phyloP scores from a whole-genome alignment of 2,113 vertebrate species.

The Eidolon helvum region DNA sequence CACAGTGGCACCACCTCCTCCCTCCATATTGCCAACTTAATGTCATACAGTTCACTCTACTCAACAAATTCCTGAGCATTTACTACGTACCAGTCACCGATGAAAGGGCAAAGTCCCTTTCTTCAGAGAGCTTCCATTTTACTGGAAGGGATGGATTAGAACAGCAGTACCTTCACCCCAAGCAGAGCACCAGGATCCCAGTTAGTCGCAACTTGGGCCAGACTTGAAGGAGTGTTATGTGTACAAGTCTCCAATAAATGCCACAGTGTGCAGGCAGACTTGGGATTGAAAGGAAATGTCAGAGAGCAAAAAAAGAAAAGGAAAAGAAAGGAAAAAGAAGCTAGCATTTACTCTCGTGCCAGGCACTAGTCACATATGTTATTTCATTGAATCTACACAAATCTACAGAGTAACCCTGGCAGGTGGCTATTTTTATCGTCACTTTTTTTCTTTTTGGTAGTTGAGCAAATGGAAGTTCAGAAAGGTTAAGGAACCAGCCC shows the following conservation, averaged over 20 bases:
- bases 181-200: background rate
- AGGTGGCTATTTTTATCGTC: slow-evolving; percentile 52
- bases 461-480: slow-evolving; percentile 20
- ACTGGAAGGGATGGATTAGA: background rate
- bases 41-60: background rate
- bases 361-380: slow-evolving; percentile 20
- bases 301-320: slow-evolving; percentile 41
- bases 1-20: accelerated
- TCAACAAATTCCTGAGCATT: background rate
- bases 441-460: background rate
- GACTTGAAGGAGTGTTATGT: background rate
- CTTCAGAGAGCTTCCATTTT: background rate
- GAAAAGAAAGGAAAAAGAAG: slow-evolving; percentile 31
- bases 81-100: background rate
- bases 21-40: background rate
- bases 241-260: slow-evolving; percentile 37
- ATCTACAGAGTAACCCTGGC: background rate
- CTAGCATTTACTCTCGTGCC: slow-evolving; percentile 46
- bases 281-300: slow-evolving; percentile 60
- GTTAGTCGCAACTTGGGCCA: background rate
- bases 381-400: background rate
- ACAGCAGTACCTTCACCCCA: background rate
- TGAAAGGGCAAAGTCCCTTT: background rate
- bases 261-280: slow-evolving; percentile 30
- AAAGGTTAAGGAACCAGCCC: slow-evolving; percentile 23